Conservation (phyloP, 2,888 invertebrate species). For the Agrotis puta region DNA sequence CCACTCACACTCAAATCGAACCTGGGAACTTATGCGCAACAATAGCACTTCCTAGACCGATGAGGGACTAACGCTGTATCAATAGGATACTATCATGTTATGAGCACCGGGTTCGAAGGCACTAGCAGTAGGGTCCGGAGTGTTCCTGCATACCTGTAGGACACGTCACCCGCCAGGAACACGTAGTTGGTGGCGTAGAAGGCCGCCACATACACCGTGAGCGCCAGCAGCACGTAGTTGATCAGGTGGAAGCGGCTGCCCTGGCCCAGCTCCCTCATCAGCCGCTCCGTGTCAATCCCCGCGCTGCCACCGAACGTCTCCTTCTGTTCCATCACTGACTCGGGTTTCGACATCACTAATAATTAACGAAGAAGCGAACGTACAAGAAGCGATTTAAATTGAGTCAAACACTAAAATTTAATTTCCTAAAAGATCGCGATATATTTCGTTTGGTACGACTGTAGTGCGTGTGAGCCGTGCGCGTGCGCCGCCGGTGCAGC, state of each 20-base stretch:
- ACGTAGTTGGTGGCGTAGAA: constrained; percentile 83
- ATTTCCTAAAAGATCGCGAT: neutral
- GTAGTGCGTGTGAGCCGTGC: constrained; percentile 18
- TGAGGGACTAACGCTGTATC: neutral
- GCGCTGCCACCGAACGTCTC: constrained; percentile 47
- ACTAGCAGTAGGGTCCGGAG: neutral
- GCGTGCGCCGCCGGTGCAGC: constrained; percentile 42
- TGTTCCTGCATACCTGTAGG: constrained; percentile 77
- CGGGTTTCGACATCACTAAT: constrained; percentile 57
- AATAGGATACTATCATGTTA: neutral
- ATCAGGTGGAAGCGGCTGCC: constrained; percentile 79
- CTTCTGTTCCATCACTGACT: constrained; percentile 36
- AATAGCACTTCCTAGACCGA: neutral
- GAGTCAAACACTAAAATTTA: neutral
- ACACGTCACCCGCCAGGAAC: constrained; percentile 84
- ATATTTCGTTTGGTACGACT: neutral
- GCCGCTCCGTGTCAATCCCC: constrained; percentile 78
- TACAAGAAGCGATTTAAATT: too few relatives aligned
- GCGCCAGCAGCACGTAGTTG: constrained; percentile 78
- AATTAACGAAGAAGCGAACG: too few relatives aligned
- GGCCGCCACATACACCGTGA: constrained; percentile 74
- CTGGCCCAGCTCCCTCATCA: constrained; percentile 86
- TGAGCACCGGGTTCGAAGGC: neutral
- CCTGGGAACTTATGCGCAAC: neutral
- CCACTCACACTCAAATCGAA: neutral